phyloP scores from a whole-genome alignment of 1,140 invertebrate species.

The Holotrichia oblita region DNA sequence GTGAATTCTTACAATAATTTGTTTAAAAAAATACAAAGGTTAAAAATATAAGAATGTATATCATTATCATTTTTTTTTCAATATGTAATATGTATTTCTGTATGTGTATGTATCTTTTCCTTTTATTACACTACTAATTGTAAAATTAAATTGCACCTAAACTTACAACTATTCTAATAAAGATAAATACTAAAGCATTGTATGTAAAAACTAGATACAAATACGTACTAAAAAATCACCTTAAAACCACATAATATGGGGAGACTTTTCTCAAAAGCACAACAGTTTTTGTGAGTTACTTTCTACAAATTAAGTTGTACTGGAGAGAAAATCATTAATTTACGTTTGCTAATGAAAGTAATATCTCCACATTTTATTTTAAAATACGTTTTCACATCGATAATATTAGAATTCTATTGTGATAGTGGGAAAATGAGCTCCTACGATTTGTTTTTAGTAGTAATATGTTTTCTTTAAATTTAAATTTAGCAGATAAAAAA shows the following conservation, averaged over 20 bases:
- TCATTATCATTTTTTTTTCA: neutral
- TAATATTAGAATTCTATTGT: slow-evolving; percentile 26
- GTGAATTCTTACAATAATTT: slow-evolving; percentile 20
- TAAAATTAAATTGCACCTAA: slow-evolving; percentile 40
- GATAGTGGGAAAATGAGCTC: neutral
- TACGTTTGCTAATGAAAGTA: slow-evolving; percentile 4
- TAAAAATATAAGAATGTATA: slow-evolving; percentile 27
- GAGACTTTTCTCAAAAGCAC: neutral
- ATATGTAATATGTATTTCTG: neutral
- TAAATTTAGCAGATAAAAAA: slow-evolving; percentile 38
- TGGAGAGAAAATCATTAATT: neutral
- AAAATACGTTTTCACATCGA: neutral
- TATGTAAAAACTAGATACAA: slow-evolving; percentile 39
- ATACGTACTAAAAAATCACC: slow-evolving; percentile 35
- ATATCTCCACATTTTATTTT: neutral
- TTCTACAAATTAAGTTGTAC: neutral
- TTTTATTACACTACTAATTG: slow-evolving; percentile 20
- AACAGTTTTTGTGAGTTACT: neutral
- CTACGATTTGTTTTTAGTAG: neutral
- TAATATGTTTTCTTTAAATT: slow-evolving; percentile 21
- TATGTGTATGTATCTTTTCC: neutral
- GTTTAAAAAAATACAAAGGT: neutral
- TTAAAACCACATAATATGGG: slow-evolving; percentile 15
- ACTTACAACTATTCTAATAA: slow-evolving; percentile 38
- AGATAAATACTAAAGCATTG: slow-evolving; percentile 39